Base-by-base conservation (phyloP, 2,797 vertebrate species). In the Gymnothorax reevesii region DNA sequence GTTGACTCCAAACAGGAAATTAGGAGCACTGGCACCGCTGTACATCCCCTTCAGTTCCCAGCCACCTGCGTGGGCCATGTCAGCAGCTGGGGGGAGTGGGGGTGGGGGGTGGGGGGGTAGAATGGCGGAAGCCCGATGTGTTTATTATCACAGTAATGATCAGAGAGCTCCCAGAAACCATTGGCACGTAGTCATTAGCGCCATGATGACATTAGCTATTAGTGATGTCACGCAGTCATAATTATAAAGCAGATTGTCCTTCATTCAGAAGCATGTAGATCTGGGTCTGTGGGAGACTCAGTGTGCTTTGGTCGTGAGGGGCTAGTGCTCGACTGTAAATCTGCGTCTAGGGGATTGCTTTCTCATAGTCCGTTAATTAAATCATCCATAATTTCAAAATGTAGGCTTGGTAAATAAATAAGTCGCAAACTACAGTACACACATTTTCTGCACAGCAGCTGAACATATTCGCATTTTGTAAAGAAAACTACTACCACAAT, bases 211-310 rank as follows among this genome's bases (percentile, higher is more conserved):
- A 55, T 25, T 55, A 57, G 66, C 75, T 86, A 80, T 57, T 59
- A 66, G 85, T 83, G 82, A 83, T 59, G 57, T 25, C 82, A 83
- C 33, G 82, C 57, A 17, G 82, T 86, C 42, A 66, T 55, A 86
- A 86, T 86, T 82, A 86, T 66, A 62, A 54, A 54, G 10, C 85
- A 55, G 49, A 49, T 17, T 82, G 57, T 55, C 77, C 25, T 66
- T 86, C 73, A 7, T 55, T 86, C 59, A 84, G 83, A 71, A 69
- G 49, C 62, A n/a, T 59, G 20, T 59, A 57, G 57, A 79, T 79
- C 73, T 52, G 15, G 84, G 52, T 79, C 25, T 79, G 25, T 57
- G 60, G 7, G 22, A 49, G 57, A 52, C 42, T 17, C 42, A 49
- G 73, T 6, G 7, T 17, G 20, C 9, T 20, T 2, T n/a, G 77